Evolutionary conservation across 2,888 invertebrate species (phyloP), one percentile per base, ranked within the genome.

Genomic region (Criorhina ranunculi): DNA sequence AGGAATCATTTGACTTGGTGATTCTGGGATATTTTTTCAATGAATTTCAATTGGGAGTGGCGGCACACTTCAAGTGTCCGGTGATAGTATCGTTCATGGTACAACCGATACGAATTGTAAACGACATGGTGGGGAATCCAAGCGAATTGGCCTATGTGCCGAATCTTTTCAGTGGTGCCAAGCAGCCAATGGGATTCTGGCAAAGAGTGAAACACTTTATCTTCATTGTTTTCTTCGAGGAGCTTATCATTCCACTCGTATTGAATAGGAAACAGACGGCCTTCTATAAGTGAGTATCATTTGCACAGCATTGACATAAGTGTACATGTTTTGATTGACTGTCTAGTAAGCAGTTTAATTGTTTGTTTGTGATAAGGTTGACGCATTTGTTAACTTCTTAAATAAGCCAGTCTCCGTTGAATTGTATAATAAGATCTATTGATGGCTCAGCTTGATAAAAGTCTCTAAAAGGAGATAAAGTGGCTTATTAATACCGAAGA

Each of bases 51-150:
- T 40, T 89, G 49, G 89, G 89, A 5, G 55, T 89, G 17, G 88
- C 88, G 0, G 87, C 86, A 1, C 88, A 88, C 60, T 89, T 89
- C 64, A 87, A 88, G 42, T 88, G 88, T 60, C 89, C 89, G 2
- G 70, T 86, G 0, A 80, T 89, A 1, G 15, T 88, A 0, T 82
- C 87, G 5, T 87, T 80, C 17, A 73, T 82, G 24, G 69, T 77
- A 12, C 73, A 86, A 9, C 66, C 87, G 1, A 11, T 87, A 0
- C 6, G 46, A 0, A 0, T 15, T 0, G 17, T 81, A 5, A 85
- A 85, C 6, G 31, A 73, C 4, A 46, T 87, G 33, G 66, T 87
- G 3, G 88, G 87, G 0, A 87, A 87, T 72, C 88, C 88, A 1
- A 33, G 1, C 9, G 87, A 87, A 40, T 0, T 77, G 8, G 60